A percentile compares a stretch with the other conserved stretches of the same genome.
phyloP scores from a whole-genome alignment of 2,797 vertebrate genomes.

The Bryconaethiops microstoma region DNA sequence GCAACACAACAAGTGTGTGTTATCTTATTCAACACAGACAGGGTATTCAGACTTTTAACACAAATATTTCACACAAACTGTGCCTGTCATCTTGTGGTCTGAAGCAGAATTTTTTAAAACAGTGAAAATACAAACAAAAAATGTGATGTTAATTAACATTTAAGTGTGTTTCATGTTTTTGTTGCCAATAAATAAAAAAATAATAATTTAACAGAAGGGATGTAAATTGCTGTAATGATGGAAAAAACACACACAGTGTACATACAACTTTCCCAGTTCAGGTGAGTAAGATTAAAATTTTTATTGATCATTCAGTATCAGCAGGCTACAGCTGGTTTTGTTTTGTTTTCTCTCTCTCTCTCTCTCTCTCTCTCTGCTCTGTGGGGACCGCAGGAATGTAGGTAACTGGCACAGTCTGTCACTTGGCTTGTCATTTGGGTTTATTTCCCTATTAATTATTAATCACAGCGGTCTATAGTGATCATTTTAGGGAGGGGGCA shows the following conservation, averaged over 20 bases:
- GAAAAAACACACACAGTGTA: neutral
- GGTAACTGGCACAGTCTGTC: neutral
- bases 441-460: constrained; percentile 17
- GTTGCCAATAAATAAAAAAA: no score
- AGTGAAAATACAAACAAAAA: neutral
- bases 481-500: neutral
- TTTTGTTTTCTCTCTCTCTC: neutral
- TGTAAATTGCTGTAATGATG: neutral
- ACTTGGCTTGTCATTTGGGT: constrained; percentile 2
- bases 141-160: neutral
- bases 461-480: neutral
- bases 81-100: neutral
- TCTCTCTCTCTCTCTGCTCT: neutral
- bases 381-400: neutral
- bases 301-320: neutral
- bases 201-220: no score
- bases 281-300: neutral
- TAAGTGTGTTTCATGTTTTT: no score
- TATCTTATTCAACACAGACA: neutral
- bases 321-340: neutral
- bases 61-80: neutral
- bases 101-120: no score
- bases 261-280: neutral
- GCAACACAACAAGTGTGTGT: neutral
- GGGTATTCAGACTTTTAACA: neutral